Evolutionary conservation across 2,888 invertebrate genomes (phyloP).

Genomic region (Eucera pruinosa): DNA sequence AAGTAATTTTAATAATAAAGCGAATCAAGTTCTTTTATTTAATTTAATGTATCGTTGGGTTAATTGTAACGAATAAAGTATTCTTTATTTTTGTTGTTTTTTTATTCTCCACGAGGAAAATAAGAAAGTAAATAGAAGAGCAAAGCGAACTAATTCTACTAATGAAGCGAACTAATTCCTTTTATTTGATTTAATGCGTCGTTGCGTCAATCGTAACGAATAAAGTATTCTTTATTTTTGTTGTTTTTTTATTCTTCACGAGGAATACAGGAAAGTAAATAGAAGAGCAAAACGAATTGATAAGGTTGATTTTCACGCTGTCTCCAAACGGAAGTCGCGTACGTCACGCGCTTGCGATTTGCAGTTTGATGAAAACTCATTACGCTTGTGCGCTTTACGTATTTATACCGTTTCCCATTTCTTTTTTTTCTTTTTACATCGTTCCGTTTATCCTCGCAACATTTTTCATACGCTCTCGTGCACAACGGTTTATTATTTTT

Average conservation of each 20-base stretch:
- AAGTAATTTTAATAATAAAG: no score
- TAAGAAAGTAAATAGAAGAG: not conserved
- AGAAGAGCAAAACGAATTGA: constrained; percentile 16
- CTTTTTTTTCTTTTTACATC: not conserved
- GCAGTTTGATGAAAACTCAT: constrained; percentile 33
- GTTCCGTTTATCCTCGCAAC: not conserved
- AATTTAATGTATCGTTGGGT: no score
- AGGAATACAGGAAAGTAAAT: not conserved
- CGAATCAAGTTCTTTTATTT: no score
- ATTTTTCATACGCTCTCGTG: constrained; percentile 20
- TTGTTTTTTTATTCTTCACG: not conserved
- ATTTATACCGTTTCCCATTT: constrained; percentile 14
- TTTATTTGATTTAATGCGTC: not conserved
- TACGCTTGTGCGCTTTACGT: constrained; percentile 18
- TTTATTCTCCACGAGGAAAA: not conserved
- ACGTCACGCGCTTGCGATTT: constrained; percentile 25
- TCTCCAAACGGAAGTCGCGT: constrained; percentile 48
- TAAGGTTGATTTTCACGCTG: constrained; percentile 38
- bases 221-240: no score
- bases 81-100: no score
- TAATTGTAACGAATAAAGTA: not conserved
- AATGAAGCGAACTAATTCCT: not conserved
- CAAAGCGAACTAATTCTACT: constrained; percentile 26
- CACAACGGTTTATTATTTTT: constrained; percentile 1
- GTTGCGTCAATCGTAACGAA: no score